Base-by-base conservation (phyloP, 2,888 invertebrate genomes). In the Caenorhabditis drosophilae region DNA sequence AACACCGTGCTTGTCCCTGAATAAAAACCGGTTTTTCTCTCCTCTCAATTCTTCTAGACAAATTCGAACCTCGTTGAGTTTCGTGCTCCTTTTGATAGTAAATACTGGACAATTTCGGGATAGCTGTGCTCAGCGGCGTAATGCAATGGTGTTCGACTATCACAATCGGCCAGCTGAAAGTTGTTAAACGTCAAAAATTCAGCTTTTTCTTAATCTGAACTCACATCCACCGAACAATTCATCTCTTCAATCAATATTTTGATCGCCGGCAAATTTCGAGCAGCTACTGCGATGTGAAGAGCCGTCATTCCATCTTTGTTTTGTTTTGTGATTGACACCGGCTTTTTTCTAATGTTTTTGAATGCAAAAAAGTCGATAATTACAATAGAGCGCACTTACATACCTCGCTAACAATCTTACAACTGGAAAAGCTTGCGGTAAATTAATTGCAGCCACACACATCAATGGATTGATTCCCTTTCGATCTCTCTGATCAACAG, bases 231-330 rank as follows among this genome's bases (percentile, higher is more conserved):
- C 11, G 61, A 59, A 15, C 59, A 36, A 26, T 52, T 44, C 9
- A 71, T 44, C 12, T 75, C 67, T 9, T 52, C 50, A 2, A 78
- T 49, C 6, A 79, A 46, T 2, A 78, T 52, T 18, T 73, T 49
- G 7, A 81, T 67, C 3, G 70, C 75, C 0, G 53, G 52, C 0
- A 74, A 34, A 40, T 81, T 82, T 27, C 78, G 51, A 2, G 80
- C 75, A 12, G 79, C 70, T 3, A 81, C 81, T 1, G 79, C 80
- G 11, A 82, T 62, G 58, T 81, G 81, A 1, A 81, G 55, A 4
- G 78, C 78, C 0, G 79, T 61, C 41, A 71, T 67, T 38, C 73
- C 71, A 36, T 71, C 67, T 40, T 48, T 20, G 23, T 70, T 71
- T 18, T 50, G 56, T 2, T 53, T 47, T 2, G 53, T 61, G 22